Evolutionary conservation across 1,140 invertebrate species (phyloP).

Genomic region (Teleogryllus occipitalis): DNA sequence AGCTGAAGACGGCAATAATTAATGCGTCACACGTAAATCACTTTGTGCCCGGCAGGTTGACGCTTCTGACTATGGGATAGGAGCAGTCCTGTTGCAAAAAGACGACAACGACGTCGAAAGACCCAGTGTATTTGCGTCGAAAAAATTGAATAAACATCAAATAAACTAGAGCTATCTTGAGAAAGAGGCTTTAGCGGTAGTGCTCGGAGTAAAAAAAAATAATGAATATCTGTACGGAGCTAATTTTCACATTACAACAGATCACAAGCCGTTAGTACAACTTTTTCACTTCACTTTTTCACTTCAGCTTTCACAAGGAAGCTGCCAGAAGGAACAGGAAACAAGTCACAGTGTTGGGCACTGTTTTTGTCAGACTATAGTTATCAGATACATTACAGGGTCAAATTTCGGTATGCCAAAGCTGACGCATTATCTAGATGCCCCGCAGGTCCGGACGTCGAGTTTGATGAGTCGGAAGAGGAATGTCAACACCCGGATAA

Average conservation of each 20-base stretch:
- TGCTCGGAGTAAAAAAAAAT: neutral
- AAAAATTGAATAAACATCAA: neutral
- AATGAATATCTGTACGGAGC: neutral
- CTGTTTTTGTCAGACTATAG: neutral
- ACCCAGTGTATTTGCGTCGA: neutral
- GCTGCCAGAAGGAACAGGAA: neutral
- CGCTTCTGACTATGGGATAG: neutral
- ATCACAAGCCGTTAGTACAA: neutral
- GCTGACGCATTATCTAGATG: too few species aligned
- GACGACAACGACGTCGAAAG: neutral
- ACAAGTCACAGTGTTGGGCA: neutral
- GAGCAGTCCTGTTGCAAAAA: neutral
- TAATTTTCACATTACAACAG: neutral
- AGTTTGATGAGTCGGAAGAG: too few species aligned
- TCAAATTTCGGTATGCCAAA: too few species aligned
- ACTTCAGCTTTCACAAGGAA: neutral
- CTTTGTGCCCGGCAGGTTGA: neutral
- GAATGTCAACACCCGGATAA: too few species aligned
- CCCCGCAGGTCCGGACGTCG: too few species aligned
- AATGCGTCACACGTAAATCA: too few species aligned
- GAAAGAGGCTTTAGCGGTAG: neutral
- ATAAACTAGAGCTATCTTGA: neutral
- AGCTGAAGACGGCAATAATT: too few species aligned
- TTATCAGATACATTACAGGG: too few species aligned
- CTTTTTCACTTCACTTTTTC: neutral